phyloP scores from a whole-genome alignment of 2,888 invertebrate genomes.

The Phengaris arion region DNA sequence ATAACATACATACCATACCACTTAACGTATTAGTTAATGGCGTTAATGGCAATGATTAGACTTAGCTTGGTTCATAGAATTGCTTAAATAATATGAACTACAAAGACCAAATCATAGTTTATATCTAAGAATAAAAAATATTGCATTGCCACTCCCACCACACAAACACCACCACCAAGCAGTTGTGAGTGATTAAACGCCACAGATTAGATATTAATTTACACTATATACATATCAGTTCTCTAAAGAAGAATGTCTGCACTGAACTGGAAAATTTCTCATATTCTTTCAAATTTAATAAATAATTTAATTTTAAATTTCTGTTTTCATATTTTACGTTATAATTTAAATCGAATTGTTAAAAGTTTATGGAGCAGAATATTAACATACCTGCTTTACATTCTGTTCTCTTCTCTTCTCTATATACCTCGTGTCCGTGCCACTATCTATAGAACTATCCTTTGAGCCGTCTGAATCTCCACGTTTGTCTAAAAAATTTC shows the following conservation, averaged over 20 bases:
- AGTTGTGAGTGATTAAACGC: constrained; percentile 52
- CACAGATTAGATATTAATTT: constrained; percentile 41
- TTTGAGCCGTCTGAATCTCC: constrained; percentile 86
- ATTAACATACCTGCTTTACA: constrained; percentile 73
- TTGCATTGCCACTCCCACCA: constrained; percentile 1
- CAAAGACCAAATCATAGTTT: background rate
- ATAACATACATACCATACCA: background rate
- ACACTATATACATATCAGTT: constrained; percentile 26
- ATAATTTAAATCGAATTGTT: too few species aligned
- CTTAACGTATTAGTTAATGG: background rate
- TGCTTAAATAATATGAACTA: background rate
- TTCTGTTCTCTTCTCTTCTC: constrained; percentile 78
- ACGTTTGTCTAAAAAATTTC: constrained; percentile 74
- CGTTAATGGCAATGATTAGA: background rate
- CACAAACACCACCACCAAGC: constrained; percentile 45
- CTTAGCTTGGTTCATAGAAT: too few species aligned
- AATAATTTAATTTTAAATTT: too few species aligned
- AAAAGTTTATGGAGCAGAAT: background rate
- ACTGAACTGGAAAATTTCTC: background rate
- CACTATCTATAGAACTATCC: constrained; percentile 91
- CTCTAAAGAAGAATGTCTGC: background rate
- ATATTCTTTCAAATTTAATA: background rate
- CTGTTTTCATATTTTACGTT: background rate
- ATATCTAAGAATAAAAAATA: background rate
- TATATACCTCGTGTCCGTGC: constrained; percentile 82